Conservation (phyloP, 2,113 vertebrate genomes). For the Forbesichthys papilliferus region DNA sequence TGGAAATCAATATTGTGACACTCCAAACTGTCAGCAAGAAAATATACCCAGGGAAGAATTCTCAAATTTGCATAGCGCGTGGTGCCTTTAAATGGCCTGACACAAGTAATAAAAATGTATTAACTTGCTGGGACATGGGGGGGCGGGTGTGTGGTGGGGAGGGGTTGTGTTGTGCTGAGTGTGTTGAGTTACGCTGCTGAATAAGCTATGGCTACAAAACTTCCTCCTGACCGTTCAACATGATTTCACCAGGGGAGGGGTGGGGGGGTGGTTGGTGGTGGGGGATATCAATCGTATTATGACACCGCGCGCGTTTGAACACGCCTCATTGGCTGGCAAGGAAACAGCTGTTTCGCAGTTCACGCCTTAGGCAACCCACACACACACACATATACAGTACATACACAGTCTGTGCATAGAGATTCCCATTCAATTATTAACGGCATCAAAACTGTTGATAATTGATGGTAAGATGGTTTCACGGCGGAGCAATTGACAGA, state of each 20-base stretch:
- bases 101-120: conserved; percentile 75
- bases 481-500: conserved; percentile 12
- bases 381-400: no score
- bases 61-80: conserved; percentile 70
- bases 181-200: conserved; percentile 62
- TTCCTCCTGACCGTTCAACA: conserved; percentile 53
- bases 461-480: conserved; percentile 17
- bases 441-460: conserved; percentile 31
- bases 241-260: conserved; percentile 54
- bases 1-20: conserved; percentile 60
- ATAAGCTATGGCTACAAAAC: conserved; percentile 62
- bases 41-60: conserved; percentile 64
- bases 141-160: neutral
- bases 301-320: conserved; percentile 34
- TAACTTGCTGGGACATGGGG: conserved; percentile 57
- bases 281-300: conserved; percentile 48
- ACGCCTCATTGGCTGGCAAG: conserved; percentile 7
- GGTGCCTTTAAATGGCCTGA: conserved; percentile 63
- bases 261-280: neutral
- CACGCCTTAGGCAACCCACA: conserved; percentile 30
- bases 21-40: conserved; percentile 69
- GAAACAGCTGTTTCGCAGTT: conserved; percentile 36
- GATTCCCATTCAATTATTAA: conserved; percentile 35
- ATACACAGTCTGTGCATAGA: conserved; percentile 26
- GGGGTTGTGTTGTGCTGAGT: conserved; percentile 65